Base-by-base conservation (phyloP, 2,888 invertebrate species). In the Watsonalla cultraria region DNA sequence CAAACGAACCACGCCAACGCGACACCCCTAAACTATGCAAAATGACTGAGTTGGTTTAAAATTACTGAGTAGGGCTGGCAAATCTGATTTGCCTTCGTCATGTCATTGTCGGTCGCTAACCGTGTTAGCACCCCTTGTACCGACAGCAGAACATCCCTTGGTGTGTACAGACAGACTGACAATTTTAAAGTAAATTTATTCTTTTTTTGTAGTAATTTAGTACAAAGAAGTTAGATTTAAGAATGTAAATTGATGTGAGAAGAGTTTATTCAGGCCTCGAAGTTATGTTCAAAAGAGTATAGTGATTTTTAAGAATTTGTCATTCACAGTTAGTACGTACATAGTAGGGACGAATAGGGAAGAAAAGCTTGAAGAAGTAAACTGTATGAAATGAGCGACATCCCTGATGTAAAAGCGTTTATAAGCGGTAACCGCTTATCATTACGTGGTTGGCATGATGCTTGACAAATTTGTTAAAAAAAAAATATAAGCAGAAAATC, bases 71-170 rank as follows among this genome's bases (percentile, higher is more conserved):
- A 86, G 89, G 90, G 87, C 82, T 73, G 68, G 69, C 77, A 89
- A 90, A 90, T 90, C 88, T 72, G 84, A 90, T 90, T 90, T 88
- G 80, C 84, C 83, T 89, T 87, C 90, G 84, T 90, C 90, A 90
- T 83, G 79, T 85, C 87, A 90, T 89, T 88, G 90, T 90, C 76
- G 74, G 67, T 24, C 62, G 72, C 73, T 90, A 90, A 90, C 86
- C 67, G 66, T 60, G 83, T 90, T 90, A 90, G 65, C 72, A 61
- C 80, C 83, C 80, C 64, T 65, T 54, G 76, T 80, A 81, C 74
- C 52, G 85, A 59, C 68, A 62, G 70, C 73, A 75, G 70, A 71
- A 79, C 72, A 73, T 24, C 24, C 4, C 24, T 24, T 24, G 68
- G 62, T 60, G 9, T 5, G 8, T 39, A 8, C 39, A 6, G 39